These are phyloP conservation scores for Prenolepis imparis DNA, from an alignment of 2,888 invertebrate genomes.

Conservation along the genomic window DNA sequence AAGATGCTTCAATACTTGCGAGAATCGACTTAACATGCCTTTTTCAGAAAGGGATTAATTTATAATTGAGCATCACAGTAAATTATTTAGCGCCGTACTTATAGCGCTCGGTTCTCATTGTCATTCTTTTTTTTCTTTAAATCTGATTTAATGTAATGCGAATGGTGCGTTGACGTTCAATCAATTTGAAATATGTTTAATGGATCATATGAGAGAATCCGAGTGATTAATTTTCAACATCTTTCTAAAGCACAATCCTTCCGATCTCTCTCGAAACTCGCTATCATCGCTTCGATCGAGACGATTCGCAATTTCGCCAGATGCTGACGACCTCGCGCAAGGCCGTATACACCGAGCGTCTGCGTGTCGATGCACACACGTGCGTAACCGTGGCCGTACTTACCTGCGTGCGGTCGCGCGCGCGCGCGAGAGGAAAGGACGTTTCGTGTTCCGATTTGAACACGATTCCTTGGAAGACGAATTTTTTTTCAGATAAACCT, in stretches of 20 bases:
- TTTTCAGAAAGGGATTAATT: no score
- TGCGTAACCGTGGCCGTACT: slow-evolving; percentile 42
- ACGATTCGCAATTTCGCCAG: slow-evolving; percentile 42
- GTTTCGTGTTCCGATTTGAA: slow-evolving; percentile 79
- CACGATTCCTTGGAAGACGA: slow-evolving; percentile 72
- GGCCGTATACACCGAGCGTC: slow-evolving; percentile 34
- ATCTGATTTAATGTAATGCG: neutral
- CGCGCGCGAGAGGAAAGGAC: slow-evolving; percentile 72
- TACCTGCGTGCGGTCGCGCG: slow-evolving; percentile 29
- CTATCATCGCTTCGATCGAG: slow-evolving; percentile 10
- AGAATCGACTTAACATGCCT: no score
- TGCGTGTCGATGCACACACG: slow-evolving; percentile 51
- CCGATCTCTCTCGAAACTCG: neutral
- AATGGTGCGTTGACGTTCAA: neutral
- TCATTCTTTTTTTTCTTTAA: no score
- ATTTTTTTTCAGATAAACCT: slow-evolving; percentile 77
- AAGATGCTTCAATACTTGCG: no score
- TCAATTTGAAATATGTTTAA: neutral
- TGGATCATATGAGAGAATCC: no score
- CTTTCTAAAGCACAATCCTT: neutral
- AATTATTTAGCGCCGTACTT: no score
- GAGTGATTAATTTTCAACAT: neutral
- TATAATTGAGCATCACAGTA: no score
- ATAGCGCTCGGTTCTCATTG: no score
- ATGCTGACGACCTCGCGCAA: slow-evolving; percentile 55